Evolutionary conservation across 2,888 invertebrate species (phyloP).

Genomic region (Amphipyra tragopoginis): DNA sequence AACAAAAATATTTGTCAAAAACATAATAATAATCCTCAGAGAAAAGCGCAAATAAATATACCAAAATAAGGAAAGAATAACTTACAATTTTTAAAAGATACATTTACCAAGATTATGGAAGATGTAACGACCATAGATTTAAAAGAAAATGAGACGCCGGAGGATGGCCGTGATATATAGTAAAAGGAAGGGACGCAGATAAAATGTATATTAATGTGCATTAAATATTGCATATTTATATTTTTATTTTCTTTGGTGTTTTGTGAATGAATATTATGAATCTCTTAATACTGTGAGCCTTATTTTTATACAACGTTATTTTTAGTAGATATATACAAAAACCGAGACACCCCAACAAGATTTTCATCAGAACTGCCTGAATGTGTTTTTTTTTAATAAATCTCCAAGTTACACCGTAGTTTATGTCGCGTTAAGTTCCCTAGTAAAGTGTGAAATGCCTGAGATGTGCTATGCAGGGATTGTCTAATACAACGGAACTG

Average conservation of each 20-base stretch:
- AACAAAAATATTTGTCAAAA: constrained; percentile 21
- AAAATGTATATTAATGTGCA: constrained; percentile 15
- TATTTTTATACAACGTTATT: too few species aligned
- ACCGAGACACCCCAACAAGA: too few species aligned
- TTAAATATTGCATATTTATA: constrained; percentile 18
- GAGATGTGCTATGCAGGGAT: too few species aligned
- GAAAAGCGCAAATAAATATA: constrained; percentile 17
- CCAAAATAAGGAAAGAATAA: constrained; percentile 24
- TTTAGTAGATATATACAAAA: too few species aligned
- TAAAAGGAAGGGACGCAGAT: constrained; percentile 17
- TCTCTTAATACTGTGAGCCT: too few species aligned
- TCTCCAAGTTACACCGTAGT: too few species aligned
- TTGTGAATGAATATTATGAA: not conserved
- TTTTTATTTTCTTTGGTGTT: not conserved
- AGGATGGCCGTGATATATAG: constrained; percentile 14
- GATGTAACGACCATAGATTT: constrained; percentile 41
- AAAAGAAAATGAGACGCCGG: constrained; percentile 46
- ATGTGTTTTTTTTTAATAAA: too few species aligned
- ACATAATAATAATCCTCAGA: constrained; percentile 21
- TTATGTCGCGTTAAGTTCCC: too few species aligned
- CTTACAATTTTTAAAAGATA: constrained; percentile 42
- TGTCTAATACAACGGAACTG: too few species aligned
- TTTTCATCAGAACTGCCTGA: too few species aligned
- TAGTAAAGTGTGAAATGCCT: too few species aligned
- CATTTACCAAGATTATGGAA: constrained; percentile 42